These are phyloP conservation scores for Dynastes hyllus DNA, from an alignment of 2,888 invertebrate genomes.

Conservation along the genomic window DNA sequence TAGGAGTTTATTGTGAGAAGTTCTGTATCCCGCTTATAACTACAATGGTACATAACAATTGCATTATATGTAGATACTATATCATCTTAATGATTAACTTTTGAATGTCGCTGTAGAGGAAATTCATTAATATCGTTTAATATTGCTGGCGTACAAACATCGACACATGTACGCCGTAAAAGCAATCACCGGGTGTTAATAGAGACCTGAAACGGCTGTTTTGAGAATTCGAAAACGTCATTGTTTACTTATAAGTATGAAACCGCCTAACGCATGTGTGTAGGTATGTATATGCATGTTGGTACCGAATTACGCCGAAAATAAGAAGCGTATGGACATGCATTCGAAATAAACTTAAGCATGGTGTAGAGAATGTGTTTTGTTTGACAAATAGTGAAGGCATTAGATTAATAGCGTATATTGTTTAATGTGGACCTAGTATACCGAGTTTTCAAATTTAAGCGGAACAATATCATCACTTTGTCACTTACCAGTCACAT, in stretches of 20 bases:
- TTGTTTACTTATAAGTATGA: constrained; percentile 19
- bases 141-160: constrained; percentile 13
- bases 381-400: neutral
- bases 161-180: constrained; percentile 23
- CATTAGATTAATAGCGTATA: too few relatives aligned
- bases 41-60: too few relatives aligned
- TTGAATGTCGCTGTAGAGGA: neutral
- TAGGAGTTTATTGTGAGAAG: too few relatives aligned
- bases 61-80: neutral
- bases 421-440: too few relatives aligned
- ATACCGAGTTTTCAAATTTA: too few relatives aligned
- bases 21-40: too few relatives aligned
- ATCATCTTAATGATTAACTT: neutral
- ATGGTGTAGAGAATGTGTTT: neutral
- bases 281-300: neutral
- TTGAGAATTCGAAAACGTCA: constrained; percentile 29
- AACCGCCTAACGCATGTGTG: constrained; percentile 5
- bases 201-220: constrained; percentile 13
- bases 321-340: constrained; percentile 14
- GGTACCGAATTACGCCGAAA: constrained; percentile 11
- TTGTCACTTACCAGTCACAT: too few relatives aligned
- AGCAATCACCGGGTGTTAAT: constrained; percentile 16
- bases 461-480: too few relatives aligned
- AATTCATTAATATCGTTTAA: constrained; percentile 18
- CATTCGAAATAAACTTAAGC: constrained; percentile 15